phyloP scores from a whole-genome alignment of 2,797 vertebrate genomes.

The Pipistrellus pygmaeus region DNA sequence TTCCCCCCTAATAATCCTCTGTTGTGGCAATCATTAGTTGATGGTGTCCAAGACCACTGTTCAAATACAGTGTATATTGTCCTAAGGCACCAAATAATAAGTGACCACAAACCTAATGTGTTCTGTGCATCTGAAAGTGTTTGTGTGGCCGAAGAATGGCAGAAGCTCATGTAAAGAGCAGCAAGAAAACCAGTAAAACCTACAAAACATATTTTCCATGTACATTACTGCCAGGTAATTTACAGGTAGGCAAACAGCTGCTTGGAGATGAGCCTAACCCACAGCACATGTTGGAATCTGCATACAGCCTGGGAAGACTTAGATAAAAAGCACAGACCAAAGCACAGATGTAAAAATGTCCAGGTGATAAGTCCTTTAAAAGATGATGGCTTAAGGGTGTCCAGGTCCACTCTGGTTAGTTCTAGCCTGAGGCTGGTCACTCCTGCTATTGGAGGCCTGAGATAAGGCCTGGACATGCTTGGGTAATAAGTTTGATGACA shows the following conservation, averaged over 20 bases:
- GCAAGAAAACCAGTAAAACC: background rate
- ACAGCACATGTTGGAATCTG: background rate
- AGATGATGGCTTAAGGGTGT: background rate
- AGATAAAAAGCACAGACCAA: background rate
- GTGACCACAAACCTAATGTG: background rate
- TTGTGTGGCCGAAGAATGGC: background rate
- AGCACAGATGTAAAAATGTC: background rate
- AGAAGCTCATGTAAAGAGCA: background rate
- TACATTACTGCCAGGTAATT: background rate
- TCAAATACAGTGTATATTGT: background rate
- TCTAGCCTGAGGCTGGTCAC: background rate
- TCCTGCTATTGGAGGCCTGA: background rate
- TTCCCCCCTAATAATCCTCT: background rate
- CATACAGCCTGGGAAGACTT: too few species aligned
- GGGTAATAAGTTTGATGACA: background rate
- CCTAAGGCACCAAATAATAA: background rate
- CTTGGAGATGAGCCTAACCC: background rate
- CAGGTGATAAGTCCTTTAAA: background rate
- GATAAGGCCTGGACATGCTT: background rate
- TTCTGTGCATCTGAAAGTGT: background rate
- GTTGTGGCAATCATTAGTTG: background rate
- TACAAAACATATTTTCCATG: background rate
- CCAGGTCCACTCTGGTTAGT: background rate
- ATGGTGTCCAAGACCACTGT: background rate
- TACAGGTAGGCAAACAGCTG: background rate